Percentiles rank a stretch among this genome's conserved stretches.
Conservation (phyloP, 2,888 invertebrate genomes). For the Aspidiotus destructor region DNA sequence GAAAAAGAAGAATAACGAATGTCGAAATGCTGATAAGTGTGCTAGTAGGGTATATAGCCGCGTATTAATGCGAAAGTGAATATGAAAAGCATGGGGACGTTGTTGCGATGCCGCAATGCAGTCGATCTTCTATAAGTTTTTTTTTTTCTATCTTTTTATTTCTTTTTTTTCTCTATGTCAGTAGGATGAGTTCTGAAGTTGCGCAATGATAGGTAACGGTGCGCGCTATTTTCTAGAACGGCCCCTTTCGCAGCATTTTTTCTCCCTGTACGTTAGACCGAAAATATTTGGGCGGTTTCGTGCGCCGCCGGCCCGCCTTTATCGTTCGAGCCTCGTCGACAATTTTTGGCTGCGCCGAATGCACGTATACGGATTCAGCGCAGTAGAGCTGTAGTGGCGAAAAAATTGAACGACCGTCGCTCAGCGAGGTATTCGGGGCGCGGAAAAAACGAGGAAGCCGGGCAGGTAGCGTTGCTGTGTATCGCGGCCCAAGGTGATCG, state of each 20-base stretch:
- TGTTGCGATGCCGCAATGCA: constrained; percentile 18
- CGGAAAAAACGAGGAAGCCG: no score
- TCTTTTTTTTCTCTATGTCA: constrained; percentile 18
- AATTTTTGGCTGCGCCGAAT: constrained; percentile 2
- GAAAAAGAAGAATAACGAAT: neutral
- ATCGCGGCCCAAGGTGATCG: no score
- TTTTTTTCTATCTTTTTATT: neutral
- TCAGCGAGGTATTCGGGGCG: no score
- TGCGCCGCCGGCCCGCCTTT: constrained; percentile 1
- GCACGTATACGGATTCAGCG: neutral
- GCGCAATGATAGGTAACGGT: constrained; percentile 26
- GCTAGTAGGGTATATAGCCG: constrained; percentile 20
- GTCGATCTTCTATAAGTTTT: constrained; percentile 2
- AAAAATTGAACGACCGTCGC: no score
- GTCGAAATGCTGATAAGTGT: constrained; percentile 15
- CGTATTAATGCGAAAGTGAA: no score
- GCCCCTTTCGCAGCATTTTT: constrained; percentile 15
- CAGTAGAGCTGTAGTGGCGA: neutral
- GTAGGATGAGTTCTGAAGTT: constrained; percentile 26
- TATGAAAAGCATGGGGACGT: neutral
- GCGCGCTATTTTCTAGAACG: constrained; percentile 19
- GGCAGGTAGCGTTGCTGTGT: no score
- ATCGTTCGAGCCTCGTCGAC: neutral
- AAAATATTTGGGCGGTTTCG: constrained; percentile 22
- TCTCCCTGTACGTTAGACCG: neutral